phyloP scores from a whole-genome alignment of 2,113 vertebrate genomes.

The Cinclus cinclus region DNA sequence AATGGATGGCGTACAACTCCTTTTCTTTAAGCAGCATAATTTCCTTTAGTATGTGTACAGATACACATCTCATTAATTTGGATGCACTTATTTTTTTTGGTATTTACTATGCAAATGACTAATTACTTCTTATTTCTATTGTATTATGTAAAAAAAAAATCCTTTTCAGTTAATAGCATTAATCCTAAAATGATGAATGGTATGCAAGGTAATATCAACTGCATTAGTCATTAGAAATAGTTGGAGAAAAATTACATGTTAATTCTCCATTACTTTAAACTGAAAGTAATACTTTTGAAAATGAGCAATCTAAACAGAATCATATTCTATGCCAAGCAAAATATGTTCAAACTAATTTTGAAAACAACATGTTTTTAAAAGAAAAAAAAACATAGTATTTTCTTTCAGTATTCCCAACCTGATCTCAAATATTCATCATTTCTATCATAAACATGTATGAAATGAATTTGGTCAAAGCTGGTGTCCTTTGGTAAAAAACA shows the following conservation, averaged over 20 bases:
- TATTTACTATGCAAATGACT: neutral
- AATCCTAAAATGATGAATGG: slow-evolving; percentile 11
- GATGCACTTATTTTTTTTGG: slow-evolving; percentile 1
- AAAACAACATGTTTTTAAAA: neutral
- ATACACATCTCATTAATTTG: neutral
- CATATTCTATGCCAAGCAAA: slow-evolving; percentile 14
- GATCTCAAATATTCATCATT: neutral
- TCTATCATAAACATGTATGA: neutral
- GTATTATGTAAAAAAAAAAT: neutral
- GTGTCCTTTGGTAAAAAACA: neutral
- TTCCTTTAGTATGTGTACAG: neutral
- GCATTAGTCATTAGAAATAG: slow-evolving; percentile 27
- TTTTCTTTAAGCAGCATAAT: neutral
- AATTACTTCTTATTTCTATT: neutral
- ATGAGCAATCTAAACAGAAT: slow-evolving; percentile 37
- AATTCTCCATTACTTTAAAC: slow-evolving; percentile 4
- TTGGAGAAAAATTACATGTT: neutral
- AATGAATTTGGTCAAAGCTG: neutral
- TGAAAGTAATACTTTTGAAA: slow-evolving; percentile 21
- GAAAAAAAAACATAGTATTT: neutral
- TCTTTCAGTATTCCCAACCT: neutral
- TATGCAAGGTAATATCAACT: slow-evolving; percentile 3
- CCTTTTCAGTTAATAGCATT: neutral
- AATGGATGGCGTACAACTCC: neutral
- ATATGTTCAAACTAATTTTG: slow-evolving; percentile 1